Percentiles rank a stretch among this genome's conserved stretches.
Evolutionary conservation across 1,140 invertebrate genomes (phyloP).

Genomic region (Lepidurus arcticus): DNA sequence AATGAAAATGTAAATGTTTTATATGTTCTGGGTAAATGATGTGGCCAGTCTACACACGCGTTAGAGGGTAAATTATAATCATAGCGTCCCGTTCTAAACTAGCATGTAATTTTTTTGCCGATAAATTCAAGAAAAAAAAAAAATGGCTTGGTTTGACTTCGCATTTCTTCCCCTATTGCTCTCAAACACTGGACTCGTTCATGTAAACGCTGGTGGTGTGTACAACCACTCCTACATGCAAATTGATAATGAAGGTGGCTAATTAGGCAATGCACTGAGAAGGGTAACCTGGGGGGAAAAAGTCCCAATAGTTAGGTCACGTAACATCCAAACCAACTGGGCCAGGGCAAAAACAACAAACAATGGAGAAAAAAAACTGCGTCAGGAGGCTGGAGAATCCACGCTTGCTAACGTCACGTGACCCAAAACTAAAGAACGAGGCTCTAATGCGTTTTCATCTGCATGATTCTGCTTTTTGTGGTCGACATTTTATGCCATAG

Average conservation of each 20-base stretch:
- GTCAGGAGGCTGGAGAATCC: neutral
- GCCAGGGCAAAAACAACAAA: neutral
- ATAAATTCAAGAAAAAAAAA: neutral
- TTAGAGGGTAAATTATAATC: neutral
- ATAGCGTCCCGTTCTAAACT: neutral
- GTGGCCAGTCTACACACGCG: neutral
- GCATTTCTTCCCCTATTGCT: neutral
- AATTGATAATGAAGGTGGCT: slow-evolving; percentile 15
- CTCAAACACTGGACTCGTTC: slow-evolving; percentile 14
- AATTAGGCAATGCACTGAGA: slow-evolving; percentile 9
- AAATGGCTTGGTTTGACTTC: neutral
- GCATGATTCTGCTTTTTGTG: neutral
- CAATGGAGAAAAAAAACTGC: neutral
- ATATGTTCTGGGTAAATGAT: slow-evolving; percentile 6
- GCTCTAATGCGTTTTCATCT: neutral
- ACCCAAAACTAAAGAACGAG: slow-evolving; percentile 1
- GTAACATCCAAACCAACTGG: slow-evolving; percentile 13
- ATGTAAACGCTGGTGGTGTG: neutral
- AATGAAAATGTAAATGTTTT: slow-evolving; percentile 15
- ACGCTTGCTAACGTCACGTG: neutral
- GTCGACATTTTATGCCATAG: neutral
- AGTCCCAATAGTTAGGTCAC: slow-evolving; percentile 2
- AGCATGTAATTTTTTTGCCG: neutral
- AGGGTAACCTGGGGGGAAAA: neutral
- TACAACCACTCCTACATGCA: slow-evolving; percentile 5